Evolutionary conservation across 2,888 invertebrate species (phyloP), one percentile per base, ranked within the genome.

Genomic region (Microdon myrmicae): DNA sequence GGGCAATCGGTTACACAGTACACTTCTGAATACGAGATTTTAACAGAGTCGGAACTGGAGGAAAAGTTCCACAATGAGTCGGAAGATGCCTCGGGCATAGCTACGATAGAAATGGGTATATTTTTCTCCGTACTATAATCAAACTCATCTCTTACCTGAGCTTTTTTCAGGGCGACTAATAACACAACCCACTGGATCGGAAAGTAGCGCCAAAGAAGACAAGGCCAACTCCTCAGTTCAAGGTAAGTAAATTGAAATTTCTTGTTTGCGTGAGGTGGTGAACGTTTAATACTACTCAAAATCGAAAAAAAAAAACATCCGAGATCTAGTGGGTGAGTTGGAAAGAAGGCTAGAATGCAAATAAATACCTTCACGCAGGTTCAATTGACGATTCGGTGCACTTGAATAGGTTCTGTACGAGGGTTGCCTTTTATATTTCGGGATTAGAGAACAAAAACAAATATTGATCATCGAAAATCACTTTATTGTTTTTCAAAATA

Each of bases 1-100:
- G 73, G 71, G 1, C 79, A 78, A 68, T 77, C 72, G 14, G 78
- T 79, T 13, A 71, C 75, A 0, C 78, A 78, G 68, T 79, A 78
- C 53, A 75, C 79, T 43, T 77, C 79, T 39, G 78, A 79, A 69
- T 79, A 79, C 68, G 79, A 79, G 66, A 79, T 79, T 48, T 68
- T 79, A 53, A 79, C 79, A 14, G 79, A 79, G 69, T 77, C 79
- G 2, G 79, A 79, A 70, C 78, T 79, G 35, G 79, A 79, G 41
- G 78, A 79, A 48, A 79, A 68, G 74, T 72, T 68, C 67, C 74
- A 74, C 49, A 72, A 70, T 1, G 77, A 77, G 47, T 70, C 71
- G 13, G 58, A 38, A 16, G 79, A 79, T 31, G 75, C 73, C 59
- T 67, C 75, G 0, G 79, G 79, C 58, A 77, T 79, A 29, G 68